A percentile compares a stretch with the other conserved stretches of the same genome.
These are phyloP conservation scores for Agonopterix alstromeriana DNA, from an alignment of 2,888 invertebrate species.

Conservation along the genomic window DNA sequence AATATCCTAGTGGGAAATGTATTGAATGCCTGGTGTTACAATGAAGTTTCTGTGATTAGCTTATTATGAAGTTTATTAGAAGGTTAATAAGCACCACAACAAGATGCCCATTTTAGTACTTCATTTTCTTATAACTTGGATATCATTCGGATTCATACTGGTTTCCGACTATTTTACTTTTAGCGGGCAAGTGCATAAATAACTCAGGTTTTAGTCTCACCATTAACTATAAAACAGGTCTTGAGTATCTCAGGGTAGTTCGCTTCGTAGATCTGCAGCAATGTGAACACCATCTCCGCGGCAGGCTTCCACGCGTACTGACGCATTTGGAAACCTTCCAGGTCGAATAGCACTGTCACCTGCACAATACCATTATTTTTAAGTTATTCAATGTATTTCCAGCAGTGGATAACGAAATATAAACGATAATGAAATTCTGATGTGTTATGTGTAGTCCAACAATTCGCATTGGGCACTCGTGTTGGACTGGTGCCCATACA, in stretches of 20 bases:
- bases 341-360: constrained; percentile 84
- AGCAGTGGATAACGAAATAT: too few relatives aligned
- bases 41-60: too few relatives aligned
- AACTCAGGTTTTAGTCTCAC: constrained; percentile 54
- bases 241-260: constrained; percentile 96
- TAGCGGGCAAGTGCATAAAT: neutral
- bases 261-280: constrained; percentile 91
- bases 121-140: neutral
- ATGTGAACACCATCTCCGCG: constrained; percentile 86
- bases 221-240: constrained; percentile 90
- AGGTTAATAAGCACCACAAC: too few relatives aligned
- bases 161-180: neutral
- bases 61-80: too few relatives aligned
- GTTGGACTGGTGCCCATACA: too few relatives aligned
- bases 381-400: too few relatives aligned
- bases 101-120: too few relatives aligned
- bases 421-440: too few relatives aligned
- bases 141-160: neutral
- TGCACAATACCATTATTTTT: constrained; percentile 34
- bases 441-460: too few relatives aligned
- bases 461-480: too few relatives aligned
- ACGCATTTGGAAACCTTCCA: constrained; percentile 85
- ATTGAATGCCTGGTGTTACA: too few relatives aligned
- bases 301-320: constrained; percentile 93
- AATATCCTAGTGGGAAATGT: too few relatives aligned